phyloP scores from a whole-genome alignment of 2,113 vertebrate species.

The Agapornis roseicollis region DNA sequence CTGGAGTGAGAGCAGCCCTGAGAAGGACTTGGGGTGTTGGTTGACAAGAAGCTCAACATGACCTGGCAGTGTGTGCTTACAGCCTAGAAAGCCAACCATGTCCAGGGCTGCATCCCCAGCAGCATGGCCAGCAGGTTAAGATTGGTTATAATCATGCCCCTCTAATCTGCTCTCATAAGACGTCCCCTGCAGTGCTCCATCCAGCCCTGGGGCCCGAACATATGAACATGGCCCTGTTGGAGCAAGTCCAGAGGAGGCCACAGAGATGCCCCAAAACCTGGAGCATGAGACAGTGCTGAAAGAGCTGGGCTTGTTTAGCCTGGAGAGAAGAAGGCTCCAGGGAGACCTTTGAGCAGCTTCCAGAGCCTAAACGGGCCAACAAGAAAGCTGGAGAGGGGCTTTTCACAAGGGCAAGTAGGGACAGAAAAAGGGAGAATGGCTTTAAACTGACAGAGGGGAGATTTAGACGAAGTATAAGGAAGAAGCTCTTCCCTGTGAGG shows the following conservation, averaged over 20 bases:
- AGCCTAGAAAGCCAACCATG: background rate
- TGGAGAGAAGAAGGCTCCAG: background rate
- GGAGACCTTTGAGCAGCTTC: background rate
- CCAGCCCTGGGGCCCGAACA: background rate
- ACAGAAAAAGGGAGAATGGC: background rate
- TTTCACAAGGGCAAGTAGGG: background rate
- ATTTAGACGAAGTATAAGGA: background rate
- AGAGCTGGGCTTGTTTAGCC: background rate
- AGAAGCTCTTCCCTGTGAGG: background rate
- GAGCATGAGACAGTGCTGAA: background rate
- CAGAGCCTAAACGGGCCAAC: background rate
- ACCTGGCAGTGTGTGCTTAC: background rate
- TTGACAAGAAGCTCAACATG: background rate
- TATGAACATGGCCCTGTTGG: background rate
- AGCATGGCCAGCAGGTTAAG: background rate
- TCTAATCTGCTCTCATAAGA: background rate
- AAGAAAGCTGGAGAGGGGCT: background rate
- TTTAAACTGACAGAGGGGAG: background rate
- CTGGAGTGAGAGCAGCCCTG: background rate
- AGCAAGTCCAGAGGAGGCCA: background rate
- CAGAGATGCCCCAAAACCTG: background rate
- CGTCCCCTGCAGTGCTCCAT: background rate
- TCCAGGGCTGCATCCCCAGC: background rate
- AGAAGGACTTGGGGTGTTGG: background rate
- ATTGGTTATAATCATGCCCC: background rate